Percentiles rank a stretch among this genome's conserved stretches.
Conservation (phyloP, 2,797 vertebrate species). For the Ispidina picta region DNA sequence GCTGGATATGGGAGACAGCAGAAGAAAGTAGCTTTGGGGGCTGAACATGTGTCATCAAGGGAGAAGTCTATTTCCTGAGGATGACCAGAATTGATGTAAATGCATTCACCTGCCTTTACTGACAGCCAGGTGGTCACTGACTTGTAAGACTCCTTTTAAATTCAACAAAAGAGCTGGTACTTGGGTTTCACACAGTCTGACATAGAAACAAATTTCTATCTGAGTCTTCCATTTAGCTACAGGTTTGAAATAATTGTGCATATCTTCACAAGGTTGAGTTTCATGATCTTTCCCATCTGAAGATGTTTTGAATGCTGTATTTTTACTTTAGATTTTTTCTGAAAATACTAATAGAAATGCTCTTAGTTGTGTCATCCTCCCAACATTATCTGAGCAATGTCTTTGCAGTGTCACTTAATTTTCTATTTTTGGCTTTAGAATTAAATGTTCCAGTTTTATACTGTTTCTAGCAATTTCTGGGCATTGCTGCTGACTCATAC, state of each 20-base stretch:
- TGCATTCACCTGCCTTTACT: background rate
- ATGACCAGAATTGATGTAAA: background rate
- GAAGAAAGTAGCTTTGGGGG: background rate
- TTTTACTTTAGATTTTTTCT: background rate
- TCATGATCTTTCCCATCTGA: background rate
- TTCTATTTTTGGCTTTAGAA: background rate
- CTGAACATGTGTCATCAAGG: background rate
- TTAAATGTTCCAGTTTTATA: background rate
- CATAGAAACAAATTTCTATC: background rate
- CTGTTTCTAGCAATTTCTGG: background rate
- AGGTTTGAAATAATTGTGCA: background rate
- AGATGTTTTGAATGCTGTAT: background rate
- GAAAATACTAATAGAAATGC: background rate
- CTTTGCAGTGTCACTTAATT: background rate
- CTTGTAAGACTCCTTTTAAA: background rate
- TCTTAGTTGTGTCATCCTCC: accelerated
- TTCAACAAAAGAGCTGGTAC: background rate
- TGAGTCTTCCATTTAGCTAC: background rate
- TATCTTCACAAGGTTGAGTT: background rate
- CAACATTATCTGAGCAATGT: background rate
- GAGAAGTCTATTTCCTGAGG: background rate
- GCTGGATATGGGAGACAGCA: background rate
- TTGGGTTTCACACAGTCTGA: background rate
- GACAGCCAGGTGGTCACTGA: background rate
- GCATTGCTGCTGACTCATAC: background rate